A percentile compares a stretch with the other conserved stretches of the same genome.
phyloP scores from a whole-genome alignment of 1,140 invertebrate genomes.

The Orchesella cincta region DNA sequence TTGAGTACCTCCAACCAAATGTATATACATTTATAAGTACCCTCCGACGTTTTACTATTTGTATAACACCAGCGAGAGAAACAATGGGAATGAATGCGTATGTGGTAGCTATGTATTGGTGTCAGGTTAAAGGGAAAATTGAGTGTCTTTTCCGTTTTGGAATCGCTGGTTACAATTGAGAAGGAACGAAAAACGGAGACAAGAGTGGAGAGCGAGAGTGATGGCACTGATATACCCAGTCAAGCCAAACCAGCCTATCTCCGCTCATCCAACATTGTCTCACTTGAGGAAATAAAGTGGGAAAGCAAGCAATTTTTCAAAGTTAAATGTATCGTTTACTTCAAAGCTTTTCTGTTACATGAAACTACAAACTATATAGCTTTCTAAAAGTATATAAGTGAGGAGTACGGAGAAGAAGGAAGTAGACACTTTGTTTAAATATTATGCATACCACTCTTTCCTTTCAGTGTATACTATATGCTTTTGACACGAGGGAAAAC shows the following conservation, averaged over 20 bases:
- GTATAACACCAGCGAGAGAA: no score
- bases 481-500: not conserved
- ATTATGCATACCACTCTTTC: not conserved
- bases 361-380: not conserved
- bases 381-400: not conserved
- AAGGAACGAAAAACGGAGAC: constrained; percentile 1
- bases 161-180: not conserved
- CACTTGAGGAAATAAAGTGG: constrained; percentile 7
- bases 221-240: not conserved
- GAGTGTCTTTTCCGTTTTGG: not conserved
- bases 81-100: no score
- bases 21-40: no score
- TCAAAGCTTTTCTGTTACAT: not conserved
- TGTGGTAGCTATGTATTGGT: not conserved
- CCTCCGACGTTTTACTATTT: no score
- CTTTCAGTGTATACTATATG: not conserved
- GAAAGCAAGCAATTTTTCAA: constrained; percentile 9
- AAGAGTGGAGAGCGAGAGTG: not conserved
- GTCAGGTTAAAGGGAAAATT: not conserved
- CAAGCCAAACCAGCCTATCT: constrained; percentile 1
- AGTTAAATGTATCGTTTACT: constrained; percentile 19
- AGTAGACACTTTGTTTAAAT: not conserved
- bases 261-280: not conserved
- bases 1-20: no score
- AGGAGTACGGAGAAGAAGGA: not conserved